Evolutionary conservation across 2,797 vertebrate genomes (phyloP), one percentile per base, ranked within the genome.

Genomic region (Danio kyathit): DNA sequence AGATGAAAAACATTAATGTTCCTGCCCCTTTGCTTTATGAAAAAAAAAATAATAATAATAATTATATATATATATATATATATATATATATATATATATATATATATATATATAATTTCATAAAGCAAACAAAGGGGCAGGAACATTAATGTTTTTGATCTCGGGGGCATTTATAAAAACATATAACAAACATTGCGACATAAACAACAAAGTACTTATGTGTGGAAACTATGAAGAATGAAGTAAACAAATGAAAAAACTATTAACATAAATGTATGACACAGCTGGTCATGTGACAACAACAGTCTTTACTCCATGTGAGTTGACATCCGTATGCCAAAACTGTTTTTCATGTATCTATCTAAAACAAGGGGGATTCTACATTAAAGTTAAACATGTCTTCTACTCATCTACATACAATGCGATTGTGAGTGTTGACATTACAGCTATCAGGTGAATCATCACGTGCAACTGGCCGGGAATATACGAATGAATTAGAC

Each of bases 211-310:
- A 57, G 41, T 2, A 44, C 3, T 29, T 1, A 9, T 8, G 3
- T 29, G 29, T 29, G 29, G 52, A 0, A 38, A 16, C 12, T 43
- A 40, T 71, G 38, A 44, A 19, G 40, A 16, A 14, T 14, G n/a
- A 41, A 41, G 60, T 63, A 40, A 69, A 38, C 21, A 52, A 17
- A 70, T 70, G 9, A 52, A 54, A 11, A 67, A 29, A 49, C 29
- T 51, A 54, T 16, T 16, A 40, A 41, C n/a, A 5, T 54, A 64
- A 12, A 5, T 21, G 43, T 48, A 21, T 44, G 51, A 57, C 17
- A 57, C 17, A 13, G n/a, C 11, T 70, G 52, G 17, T 73, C 70
- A 59, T 6, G 70, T 73, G 70, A 73, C 41, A 29, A 16, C 52
- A 73, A 73, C 40, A 57, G 12, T 16, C 63, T 16, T 17, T n/a